Percentiles rank a stretch among this genome's conserved stretches.
Conservation (phyloP, 2,888 invertebrate species). For the Cecidostiba fungosa region DNA sequence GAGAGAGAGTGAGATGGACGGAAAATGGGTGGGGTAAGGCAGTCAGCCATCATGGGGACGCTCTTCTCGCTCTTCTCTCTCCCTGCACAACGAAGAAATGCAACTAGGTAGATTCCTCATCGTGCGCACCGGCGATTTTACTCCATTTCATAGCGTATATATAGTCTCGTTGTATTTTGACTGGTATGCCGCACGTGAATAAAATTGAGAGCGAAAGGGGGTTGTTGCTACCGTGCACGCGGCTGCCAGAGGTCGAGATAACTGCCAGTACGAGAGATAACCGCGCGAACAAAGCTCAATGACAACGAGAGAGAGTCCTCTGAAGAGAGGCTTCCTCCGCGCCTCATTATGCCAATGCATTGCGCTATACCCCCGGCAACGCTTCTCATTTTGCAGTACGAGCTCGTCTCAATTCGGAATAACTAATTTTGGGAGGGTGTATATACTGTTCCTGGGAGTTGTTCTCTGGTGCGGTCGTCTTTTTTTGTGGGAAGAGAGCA, state of each 20-base stretch:
- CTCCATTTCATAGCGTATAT: not conserved
- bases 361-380: not conserved
- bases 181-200: constrained; percentile 1
- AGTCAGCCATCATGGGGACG: constrained; percentile 61
- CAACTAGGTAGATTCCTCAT: constrained; percentile 35
- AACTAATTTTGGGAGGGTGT: constrained; percentile 40
- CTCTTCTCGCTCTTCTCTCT: not conserved
- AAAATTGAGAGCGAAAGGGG: constrained; percentile 16
- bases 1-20: constrained; percentile 76
- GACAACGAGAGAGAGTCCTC: constrained; percentile 15
- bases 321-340: not conserved
- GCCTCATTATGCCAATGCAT: constrained; percentile 46
- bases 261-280: constrained; percentile 51
- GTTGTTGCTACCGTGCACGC: not conserved
- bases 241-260: constrained; percentile 40
- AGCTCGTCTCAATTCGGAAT: constrained; percentile 31
- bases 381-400: not conserved
- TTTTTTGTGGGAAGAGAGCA: not conserved
- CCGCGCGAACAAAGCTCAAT: constrained; percentile 57
- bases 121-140: constrained; percentile 17
- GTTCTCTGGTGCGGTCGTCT: too few species aligned
- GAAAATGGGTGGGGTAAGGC: constrained; percentile 59
- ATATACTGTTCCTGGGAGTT: not conserved
- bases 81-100: not conserved
- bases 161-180: not conserved